Conservation (phyloP, 1,140 invertebrate species). For the Drosophila ambigua region DNA sequence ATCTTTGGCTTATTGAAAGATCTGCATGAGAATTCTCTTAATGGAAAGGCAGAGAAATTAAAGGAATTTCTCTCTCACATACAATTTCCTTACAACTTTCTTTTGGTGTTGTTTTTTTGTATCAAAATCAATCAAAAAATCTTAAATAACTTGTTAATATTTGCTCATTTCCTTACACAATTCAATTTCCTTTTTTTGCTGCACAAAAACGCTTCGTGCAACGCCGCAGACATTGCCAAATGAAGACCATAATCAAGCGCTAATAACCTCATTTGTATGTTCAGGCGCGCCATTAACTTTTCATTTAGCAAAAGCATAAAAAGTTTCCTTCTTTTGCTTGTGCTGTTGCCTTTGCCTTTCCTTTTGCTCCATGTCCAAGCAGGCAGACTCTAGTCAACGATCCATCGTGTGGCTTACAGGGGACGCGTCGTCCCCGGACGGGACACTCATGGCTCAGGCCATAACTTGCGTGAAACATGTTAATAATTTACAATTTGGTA, state of each 20-base stretch:
- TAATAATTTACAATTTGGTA: slow-evolving; percentile 83
- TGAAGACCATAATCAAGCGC: slow-evolving; percentile 72
- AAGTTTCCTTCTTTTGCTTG: slow-evolving; percentile 5
- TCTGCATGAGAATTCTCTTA: not conserved
- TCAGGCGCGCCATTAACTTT: slow-evolving; percentile 68
- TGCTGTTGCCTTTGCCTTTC: not conserved
- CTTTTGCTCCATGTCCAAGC: slow-evolving; percentile 22
- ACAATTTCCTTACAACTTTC: not conserved
- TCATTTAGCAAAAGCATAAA: slow-evolving; percentile 66
- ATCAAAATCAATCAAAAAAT: not conserved
- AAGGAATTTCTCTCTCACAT: too few species aligned
- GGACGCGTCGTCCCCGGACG: not conserved
- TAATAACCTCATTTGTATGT: slow-evolving; percentile 78
- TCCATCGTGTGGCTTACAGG: slow-evolving; percentile 50
- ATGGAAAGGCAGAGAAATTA: not conserved
- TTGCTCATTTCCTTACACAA: slow-evolving; percentile 23
- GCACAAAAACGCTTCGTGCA: slow-evolving; percentile 4
- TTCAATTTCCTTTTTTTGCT: slow-evolving; percentile 4
- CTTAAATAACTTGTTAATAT: slow-evolving; percentile 9
- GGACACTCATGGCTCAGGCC: slow-evolving; percentile 64
- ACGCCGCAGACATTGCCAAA: slow-evolving; percentile 42
- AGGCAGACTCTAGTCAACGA: slow-evolving; percentile 40
- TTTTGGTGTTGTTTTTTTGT: not conserved
- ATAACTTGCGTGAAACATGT: slow-evolving; percentile 82
- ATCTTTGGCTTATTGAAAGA: not conserved